Evolutionary conservation across 2,797 vertebrate genomes (phyloP).

Genomic region (Bufotes viridis): DNA sequence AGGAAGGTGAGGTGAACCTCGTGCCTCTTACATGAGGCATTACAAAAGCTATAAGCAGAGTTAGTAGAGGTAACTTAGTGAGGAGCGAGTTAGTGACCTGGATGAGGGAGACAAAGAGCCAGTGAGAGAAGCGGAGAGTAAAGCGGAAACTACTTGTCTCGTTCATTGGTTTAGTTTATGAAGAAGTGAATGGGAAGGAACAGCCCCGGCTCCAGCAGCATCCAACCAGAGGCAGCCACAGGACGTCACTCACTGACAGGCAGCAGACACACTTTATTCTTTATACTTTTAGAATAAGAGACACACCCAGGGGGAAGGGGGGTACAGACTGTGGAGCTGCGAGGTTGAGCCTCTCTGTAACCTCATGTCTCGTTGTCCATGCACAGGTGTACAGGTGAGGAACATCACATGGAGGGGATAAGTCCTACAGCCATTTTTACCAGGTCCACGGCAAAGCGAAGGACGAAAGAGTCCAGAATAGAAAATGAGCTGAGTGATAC

Average conservation of each 20-base stretch:
- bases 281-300: constrained; percentile 50
- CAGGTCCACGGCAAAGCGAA: background rate
- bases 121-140: constrained; percentile 4
- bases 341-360: background rate
- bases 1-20: background rate
- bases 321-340: constrained; percentile 19
- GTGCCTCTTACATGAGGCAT: background rate
- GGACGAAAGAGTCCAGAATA: too few relatives aligned
- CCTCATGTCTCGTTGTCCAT: background rate
- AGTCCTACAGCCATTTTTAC: background rate
- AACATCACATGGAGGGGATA: background rate
- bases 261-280: constrained; percentile 41
- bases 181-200: constrained; percentile 58
- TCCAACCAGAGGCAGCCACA: constrained; percentile 53
- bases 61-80: background rate
- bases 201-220: constrained; percentile 25
- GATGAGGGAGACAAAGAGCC: constrained; percentile 48
- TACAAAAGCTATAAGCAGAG: background rate
- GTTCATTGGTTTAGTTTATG: constrained; percentile 45
- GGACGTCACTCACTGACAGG: constrained; percentile 53
- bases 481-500: too few relatives aligned
- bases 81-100: background rate
- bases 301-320: constrained; percentile 42
- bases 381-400: background rate
- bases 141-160: constrained; percentile 43